These are phyloP conservation scores for Drosophila multiciliata DNA, from an alignment of 2,888 invertebrate genomes.

Conservation along the genomic window DNA sequence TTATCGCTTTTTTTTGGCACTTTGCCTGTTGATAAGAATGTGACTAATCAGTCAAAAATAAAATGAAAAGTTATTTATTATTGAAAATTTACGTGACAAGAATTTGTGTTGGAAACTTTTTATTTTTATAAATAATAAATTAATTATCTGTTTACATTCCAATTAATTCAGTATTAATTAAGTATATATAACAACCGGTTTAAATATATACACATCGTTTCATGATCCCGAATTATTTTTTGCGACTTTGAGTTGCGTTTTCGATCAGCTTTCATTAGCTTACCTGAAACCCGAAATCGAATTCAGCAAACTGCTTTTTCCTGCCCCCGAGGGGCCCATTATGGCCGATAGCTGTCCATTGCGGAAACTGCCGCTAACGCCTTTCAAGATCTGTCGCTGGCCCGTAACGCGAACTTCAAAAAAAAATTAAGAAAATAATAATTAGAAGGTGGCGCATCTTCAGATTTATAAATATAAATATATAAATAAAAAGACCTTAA, in stretches of 20 bases:
- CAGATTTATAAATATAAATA: background rate
- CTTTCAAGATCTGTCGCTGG: slow-evolving; percentile 87
- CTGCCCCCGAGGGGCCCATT: slow-evolving; percentile 90
- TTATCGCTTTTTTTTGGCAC: slow-evolving; percentile 3
- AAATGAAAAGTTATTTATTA: slow-evolving; percentile 7
- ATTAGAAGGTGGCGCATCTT: slow-evolving; percentile 3
- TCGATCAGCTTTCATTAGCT: slow-evolving; percentile 32
- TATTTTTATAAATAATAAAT: background rate
- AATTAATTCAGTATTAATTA: background rate
- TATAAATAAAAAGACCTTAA: slow-evolving; percentile 1
- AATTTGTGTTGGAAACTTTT: background rate
- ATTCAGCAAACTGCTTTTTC: slow-evolving; percentile 92
- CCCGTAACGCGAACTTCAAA: slow-evolving; percentile 85
- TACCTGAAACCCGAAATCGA: slow-evolving; percentile 91
- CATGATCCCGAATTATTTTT: slow-evolving; percentile 10
- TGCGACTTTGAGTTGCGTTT: slow-evolving; percentile 12
- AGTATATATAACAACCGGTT: slow-evolving; percentile 49
- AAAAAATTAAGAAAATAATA: slow-evolving; percentile 3
- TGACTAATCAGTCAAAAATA: slow-evolving; percentile 33
- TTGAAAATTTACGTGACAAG: background rate
- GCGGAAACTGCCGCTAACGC: slow-evolving; percentile 88
- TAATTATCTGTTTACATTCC: background rate
- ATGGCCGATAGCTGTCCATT: slow-evolving; percentile 89
- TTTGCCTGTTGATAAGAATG: slow-evolving; percentile 16
- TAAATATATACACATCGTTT: slow-evolving; percentile 6